Conservation (phyloP, 2,113 vertebrate species). For the Clinocottus analis region DNA sequence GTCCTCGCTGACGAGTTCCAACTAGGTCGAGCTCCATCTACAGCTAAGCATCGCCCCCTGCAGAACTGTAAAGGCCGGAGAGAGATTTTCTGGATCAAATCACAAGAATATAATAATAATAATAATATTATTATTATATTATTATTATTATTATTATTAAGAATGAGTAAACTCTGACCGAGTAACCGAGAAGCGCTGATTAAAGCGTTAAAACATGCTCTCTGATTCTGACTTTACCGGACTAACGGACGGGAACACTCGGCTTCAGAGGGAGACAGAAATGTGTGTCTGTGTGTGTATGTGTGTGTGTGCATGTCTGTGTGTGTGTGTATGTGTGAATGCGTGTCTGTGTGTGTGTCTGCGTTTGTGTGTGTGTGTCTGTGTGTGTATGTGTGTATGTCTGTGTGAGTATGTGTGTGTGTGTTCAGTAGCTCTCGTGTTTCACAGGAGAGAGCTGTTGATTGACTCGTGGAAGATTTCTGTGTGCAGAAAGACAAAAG, state of each 20-base stretch:
- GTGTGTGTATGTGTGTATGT: no score
- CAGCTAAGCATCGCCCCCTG: slow-evolving; percentile 45
- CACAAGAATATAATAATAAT: no score
- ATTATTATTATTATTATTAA: no score
- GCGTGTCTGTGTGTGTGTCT: not conserved
- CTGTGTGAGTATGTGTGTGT: no score
- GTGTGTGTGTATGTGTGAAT: slow-evolving; percentile 17
- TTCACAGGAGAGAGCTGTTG: no score
- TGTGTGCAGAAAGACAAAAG: no score
- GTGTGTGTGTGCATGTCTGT: slow-evolving; percentile 21
- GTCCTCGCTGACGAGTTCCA: slow-evolving; percentile 1
- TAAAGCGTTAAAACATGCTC: slow-evolving; percentile 53
- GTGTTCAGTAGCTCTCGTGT: no score
- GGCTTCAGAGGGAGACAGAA: no score
- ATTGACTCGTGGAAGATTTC: no score
- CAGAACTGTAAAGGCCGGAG: slow-evolving; percentile 28
- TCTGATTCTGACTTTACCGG: slow-evolving; percentile 41
- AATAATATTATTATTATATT: no score
- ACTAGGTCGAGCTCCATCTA: slow-evolving; percentile 50
- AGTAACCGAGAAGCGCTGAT: no score
- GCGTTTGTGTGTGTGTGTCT: no score
- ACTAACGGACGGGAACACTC: slow-evolving; percentile 34
- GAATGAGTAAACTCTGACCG: slow-evolving; percentile 38
- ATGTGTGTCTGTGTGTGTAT: slow-evolving; percentile 16
- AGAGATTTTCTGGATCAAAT: slow-evolving; percentile 52